These are phyloP conservation scores for Acanthurus lineatus DNA, from an alignment of 2,797 vertebrate species.

Conservation along the genomic window DNA sequence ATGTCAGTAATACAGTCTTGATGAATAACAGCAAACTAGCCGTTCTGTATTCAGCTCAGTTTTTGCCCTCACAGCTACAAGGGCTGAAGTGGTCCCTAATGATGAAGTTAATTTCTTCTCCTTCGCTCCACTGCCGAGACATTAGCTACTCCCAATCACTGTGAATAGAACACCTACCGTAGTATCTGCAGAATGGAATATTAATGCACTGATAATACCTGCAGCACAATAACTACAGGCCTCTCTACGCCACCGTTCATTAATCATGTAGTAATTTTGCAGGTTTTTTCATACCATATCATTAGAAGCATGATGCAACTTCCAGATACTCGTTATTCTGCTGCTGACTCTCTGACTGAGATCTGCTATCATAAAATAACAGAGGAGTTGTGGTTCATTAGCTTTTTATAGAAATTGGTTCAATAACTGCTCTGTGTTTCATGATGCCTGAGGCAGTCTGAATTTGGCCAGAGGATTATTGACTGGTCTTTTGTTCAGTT, in stretches of 20 bases:
- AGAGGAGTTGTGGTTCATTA: background rate
- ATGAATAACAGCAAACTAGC: constrained; percentile 32
- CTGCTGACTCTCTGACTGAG: background rate
- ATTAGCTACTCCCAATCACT: constrained; percentile 29
- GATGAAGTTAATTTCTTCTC: constrained; percentile 57
- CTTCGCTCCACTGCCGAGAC: constrained; percentile 42
- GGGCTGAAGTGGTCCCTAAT: constrained; percentile 46
- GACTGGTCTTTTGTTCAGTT: background rate
- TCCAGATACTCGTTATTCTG: constrained; percentile 14
- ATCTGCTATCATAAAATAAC: background rate
- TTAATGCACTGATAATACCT: constrained; percentile 41
- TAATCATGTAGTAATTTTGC: background rate
- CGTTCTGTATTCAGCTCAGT: constrained; percentile 49
- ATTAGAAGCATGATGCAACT: constrained; percentile 11
- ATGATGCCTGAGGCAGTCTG: background rate
- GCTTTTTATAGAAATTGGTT: background rate
- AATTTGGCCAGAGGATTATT: constrained; percentile 5
- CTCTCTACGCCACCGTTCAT: background rate
- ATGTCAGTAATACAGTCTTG: background rate
- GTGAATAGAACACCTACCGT: constrained; percentile 34
- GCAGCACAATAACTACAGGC: constrained; percentile 3
- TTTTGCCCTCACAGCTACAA: constrained; percentile 26
- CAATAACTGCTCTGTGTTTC: background rate
- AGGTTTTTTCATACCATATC: constrained; percentile 1
- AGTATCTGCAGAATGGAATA: constrained; percentile 42